Evolutionary conservation across 1,140 invertebrate genomes (phyloP).

Genomic region (Drosophila sulfurigaster): DNA sequence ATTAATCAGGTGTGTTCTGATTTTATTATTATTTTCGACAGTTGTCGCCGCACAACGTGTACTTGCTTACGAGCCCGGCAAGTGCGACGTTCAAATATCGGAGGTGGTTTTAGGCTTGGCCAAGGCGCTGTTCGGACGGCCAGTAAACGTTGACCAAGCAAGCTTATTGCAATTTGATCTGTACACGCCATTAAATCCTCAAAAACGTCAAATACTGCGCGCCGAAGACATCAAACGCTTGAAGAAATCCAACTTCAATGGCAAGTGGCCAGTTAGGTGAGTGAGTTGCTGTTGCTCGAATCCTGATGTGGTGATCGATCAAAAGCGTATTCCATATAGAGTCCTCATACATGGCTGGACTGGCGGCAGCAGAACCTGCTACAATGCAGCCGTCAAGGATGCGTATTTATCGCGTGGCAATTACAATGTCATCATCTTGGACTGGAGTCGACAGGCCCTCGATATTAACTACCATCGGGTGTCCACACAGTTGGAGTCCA

Average conservation of each 20-base stretch:
- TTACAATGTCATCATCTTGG: conserved; percentile 87
- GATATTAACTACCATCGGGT: conserved; percentile 75
- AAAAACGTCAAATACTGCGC: conserved; percentile 57
- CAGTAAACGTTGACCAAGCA: conserved; percentile 23
- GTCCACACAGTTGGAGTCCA: conserved; percentile 63
- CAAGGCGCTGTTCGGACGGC: conserved; percentile 31
- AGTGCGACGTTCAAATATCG: conserved; percentile 66
- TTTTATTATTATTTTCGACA: conserved; percentile 20
- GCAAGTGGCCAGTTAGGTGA: conserved; percentile 76
- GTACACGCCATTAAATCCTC: conserved; percentile 68
- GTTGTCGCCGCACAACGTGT: conserved; percentile 16
- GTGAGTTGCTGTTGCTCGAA: conserved; percentile 2
- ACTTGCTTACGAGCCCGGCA: conserved; percentile 71
- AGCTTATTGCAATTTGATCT: conserved; percentile 71
- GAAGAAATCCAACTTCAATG: conserved; percentile 80
- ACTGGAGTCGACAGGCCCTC: conserved; percentile 85
- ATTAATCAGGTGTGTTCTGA: conserved; percentile 4
- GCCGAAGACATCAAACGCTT: conserved; percentile 57
- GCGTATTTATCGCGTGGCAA: conserved; percentile 81
- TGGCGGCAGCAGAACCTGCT: conserved; percentile 63
- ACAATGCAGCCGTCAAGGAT: conserved; percentile 80
- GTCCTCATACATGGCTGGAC: conserved; percentile 77
- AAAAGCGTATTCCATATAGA: conserved; percentile 31
- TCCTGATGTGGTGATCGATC: neutral
- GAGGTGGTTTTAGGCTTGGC: conserved; percentile 57